Conservation (phyloP, 2,113 vertebrate species). For the Cheilinus undulatus region DNA sequence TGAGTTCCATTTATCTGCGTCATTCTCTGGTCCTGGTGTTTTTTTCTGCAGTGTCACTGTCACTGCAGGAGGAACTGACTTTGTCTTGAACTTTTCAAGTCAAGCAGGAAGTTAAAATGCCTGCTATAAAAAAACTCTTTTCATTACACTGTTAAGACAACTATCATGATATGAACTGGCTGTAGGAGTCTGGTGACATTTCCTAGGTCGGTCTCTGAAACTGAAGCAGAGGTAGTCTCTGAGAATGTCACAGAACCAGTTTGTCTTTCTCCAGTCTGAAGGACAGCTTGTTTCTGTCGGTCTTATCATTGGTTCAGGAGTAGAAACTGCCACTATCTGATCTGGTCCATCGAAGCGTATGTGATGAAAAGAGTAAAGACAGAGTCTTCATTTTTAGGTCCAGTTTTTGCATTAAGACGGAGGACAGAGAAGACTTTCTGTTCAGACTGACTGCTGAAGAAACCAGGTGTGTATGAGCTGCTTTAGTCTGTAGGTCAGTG, state of each 20-base stretch:
- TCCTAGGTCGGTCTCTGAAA: not conserved
- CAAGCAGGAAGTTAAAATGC: too few species aligned
- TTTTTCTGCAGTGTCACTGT: too few species aligned
- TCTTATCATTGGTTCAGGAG: not conserved
- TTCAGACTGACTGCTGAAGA: not conserved
- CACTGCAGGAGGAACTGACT: too few species aligned
- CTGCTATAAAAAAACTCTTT: too few species aligned
- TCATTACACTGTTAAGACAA: too few species aligned
- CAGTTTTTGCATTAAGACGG: too few species aligned
- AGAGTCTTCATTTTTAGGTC: not conserved
- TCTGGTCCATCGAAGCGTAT: not conserved
- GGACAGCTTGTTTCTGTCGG: not conserved
- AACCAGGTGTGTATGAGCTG: slow-evolving; percentile 3
- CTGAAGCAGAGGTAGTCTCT: not conserved
- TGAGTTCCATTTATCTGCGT: too few species aligned
- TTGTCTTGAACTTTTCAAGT: too few species aligned
- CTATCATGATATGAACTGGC: not conserved
- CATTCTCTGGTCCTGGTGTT: too few species aligned
- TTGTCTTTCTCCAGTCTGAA: not conserved
- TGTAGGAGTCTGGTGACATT: fast-evolving
- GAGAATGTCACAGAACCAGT: slow-evolving; percentile 60
- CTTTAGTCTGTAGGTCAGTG: not conserved
- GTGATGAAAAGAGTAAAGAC: not conserved
- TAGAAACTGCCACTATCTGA: not conserved
- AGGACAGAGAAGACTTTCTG: not conserved